Evolutionary conservation across 2,113 vertebrate genomes (phyloP).

Genomic region (Puma concolor): DNA sequence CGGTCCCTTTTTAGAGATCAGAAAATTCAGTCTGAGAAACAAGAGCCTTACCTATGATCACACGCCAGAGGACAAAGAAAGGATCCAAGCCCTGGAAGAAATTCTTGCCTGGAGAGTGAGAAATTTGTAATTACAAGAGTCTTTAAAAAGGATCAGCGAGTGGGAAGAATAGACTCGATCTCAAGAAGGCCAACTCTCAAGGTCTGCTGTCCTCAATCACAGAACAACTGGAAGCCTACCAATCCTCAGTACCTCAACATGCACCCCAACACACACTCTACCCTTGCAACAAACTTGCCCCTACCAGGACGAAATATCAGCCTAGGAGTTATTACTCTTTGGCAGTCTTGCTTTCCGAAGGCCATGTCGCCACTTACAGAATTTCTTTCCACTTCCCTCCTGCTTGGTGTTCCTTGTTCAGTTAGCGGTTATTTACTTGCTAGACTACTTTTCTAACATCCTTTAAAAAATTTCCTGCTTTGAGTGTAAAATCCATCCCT

Average conservation of each 20-base stretch:
- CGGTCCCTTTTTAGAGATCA: neutral
- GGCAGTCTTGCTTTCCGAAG: neutral
- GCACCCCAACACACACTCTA: fast-evolving
- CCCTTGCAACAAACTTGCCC: neutral
- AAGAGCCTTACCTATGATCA: neutral
- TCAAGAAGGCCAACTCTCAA: neutral
- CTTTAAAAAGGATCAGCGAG: neutral
- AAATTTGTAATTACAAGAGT: neutral
- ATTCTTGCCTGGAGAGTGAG: neutral
- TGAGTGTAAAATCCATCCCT: neutral
- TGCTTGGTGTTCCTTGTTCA: neutral
- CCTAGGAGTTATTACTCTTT: neutral
- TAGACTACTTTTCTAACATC: neutral
- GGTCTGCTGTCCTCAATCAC: neutral
- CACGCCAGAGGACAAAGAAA: neutral
- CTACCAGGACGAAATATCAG: neutral
- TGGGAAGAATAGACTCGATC: neutral
- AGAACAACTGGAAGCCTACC: neutral
- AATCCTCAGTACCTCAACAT: neutral
- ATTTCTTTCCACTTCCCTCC: neutral
- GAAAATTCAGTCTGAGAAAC: neutral
- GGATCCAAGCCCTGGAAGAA: neutral
- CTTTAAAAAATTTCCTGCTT: neutral
- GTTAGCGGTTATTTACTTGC: neutral
- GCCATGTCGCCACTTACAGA: neutral